phyloP scores from a whole-genome alignment of 2,113 vertebrate genomes.

The Cyanoderma ruficeps region DNA sequence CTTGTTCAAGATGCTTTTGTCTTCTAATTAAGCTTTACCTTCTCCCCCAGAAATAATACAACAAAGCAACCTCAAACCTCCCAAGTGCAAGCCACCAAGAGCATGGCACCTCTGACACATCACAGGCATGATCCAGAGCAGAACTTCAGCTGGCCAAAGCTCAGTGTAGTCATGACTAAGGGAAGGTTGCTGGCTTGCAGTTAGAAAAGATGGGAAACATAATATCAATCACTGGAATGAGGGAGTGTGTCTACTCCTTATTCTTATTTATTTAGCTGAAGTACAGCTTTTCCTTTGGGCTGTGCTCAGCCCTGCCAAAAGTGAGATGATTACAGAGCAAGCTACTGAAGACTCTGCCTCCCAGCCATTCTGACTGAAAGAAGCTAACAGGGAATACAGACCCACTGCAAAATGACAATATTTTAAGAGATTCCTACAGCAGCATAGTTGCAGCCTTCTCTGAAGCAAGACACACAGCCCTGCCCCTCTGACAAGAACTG shows the following conservation, averaged over 20 bases:
- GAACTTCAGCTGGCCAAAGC: neutral
- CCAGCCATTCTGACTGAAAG: neutral
- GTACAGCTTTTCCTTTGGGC: neutral
- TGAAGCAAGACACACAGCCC: neutral
- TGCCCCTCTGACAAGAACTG: neutral
- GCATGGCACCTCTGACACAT: neutral
- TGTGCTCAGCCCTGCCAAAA: neutral
- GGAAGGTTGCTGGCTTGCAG: neutral
- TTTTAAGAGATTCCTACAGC: neutral
- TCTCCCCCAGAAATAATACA: neutral
- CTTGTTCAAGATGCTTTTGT: neutral
- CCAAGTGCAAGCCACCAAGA: neutral
- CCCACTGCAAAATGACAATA: neutral
- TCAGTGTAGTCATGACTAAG: neutral
- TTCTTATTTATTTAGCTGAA: neutral
- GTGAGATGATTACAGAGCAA: neutral
- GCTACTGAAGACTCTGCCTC: neutral
- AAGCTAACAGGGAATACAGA: rapidly evolving
- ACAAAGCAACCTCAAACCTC: neutral
- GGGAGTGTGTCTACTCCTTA: neutral
- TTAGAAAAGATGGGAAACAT: neutral
- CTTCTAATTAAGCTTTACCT: neutral
- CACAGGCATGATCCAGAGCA: neutral
- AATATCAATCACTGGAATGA: neutral
- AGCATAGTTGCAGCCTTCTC: neutral